These are phyloP conservation scores for Mormyrus lacerda DNA, from an alignment of 2,113 vertebrate genomes.

Conservation along the genomic window DNA sequence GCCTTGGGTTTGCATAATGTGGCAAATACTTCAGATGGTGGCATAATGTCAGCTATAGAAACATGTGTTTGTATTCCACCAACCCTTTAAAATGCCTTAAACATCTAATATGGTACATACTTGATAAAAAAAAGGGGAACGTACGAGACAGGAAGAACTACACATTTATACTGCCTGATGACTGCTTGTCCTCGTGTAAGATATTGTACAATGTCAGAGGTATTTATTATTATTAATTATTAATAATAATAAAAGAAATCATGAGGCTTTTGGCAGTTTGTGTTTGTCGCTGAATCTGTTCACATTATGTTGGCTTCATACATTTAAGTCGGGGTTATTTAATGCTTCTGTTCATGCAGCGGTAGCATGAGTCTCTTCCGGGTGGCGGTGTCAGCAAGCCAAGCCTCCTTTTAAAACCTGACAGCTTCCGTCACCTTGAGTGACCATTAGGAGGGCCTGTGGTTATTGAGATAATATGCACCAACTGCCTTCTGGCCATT, in stretches of 20 bases:
- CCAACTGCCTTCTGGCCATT: background rate
- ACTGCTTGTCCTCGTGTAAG: conserved; percentile 13
- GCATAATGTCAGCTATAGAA: background rate
- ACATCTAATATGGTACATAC: background rate
- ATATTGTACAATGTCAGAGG: conserved; percentile 21
- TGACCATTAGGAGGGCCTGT: background rate
- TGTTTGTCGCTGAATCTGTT: background rate
- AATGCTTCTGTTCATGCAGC: background rate
- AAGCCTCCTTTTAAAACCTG: background rate
- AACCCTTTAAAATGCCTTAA: conserved; percentile 7
- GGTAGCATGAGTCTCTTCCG: background rate
- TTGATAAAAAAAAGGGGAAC: background rate
- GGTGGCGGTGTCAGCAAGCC: background rate
- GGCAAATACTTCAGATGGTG: background rate
- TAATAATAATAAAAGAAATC: background rate
- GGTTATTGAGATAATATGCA: background rate
- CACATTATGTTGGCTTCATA: background rate
- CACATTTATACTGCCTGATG: background rate
- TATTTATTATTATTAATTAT: background rate
- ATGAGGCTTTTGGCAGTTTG: background rate
- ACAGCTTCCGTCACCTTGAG: background rate
- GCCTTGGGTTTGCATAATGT: background rate
- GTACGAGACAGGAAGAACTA: background rate
- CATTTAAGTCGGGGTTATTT: background rate
- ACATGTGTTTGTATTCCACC: background rate